These are phyloP conservation scores for Catharus ustulatus DNA, from an alignment of 2,797 vertebrate genomes.

Conservation along the genomic window DNA sequence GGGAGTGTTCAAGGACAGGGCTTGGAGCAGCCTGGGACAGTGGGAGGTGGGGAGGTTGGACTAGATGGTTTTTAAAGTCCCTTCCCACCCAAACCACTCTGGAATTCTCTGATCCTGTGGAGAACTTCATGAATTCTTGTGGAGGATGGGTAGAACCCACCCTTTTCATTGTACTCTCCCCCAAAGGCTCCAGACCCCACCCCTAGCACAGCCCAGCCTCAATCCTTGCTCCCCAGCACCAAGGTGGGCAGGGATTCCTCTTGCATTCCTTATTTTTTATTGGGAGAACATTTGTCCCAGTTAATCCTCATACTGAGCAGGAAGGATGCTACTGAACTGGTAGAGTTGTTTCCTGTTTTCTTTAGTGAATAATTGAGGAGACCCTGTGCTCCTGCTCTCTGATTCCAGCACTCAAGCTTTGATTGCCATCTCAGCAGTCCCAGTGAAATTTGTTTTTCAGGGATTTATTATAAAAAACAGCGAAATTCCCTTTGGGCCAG, in stretches of 20 bases:
- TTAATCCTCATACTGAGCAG: neutral
- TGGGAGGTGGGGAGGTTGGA: neutral
- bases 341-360: neutral
- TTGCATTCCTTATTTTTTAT: neutral
- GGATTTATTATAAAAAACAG: neutral
- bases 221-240: rapidly evolving
- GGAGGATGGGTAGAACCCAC: neutral
- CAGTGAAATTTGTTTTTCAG: conserved; percentile 1
- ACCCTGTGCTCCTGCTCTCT: neutral
- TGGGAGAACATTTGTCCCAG: neutral
- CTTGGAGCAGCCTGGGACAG: neutral
- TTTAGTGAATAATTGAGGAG: neutral
- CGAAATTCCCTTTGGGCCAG: neutral
- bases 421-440: neutral
- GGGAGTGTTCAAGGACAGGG: neutral
- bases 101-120: neutral
- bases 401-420: neutral
- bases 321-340: neutral
- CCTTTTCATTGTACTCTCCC: neutral
- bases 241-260: neutral
- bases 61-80: neutral
- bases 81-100: neutral
- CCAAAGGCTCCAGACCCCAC: neutral
- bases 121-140: neutral
- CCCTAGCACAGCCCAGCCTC: neutral